Evolutionary conservation across 53 echinoderm and acorn worm species (phyloP), one percentile per base, ranked within the genome.

Genomic region (Crossaster papposus): DNA sequence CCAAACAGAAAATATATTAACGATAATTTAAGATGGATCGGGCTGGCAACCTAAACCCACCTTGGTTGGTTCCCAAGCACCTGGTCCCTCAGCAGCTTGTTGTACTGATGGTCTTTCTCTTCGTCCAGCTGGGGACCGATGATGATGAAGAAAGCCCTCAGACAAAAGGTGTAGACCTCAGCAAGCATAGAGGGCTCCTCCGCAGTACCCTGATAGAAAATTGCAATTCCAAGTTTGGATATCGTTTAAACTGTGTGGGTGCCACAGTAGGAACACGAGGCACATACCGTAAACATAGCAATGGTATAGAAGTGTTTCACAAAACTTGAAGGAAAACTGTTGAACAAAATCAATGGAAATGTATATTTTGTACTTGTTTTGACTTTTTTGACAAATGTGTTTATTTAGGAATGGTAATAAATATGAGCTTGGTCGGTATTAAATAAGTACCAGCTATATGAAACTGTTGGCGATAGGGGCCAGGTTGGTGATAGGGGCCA

Each of bases 11-110:
- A 58, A 58, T 18, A 58, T 58, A 58, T 58, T 58, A 58, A 18
- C 58, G 17, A 4, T 8, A 58, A 58, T 58, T 15, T 18, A 14
- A 20, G 58, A 58, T 17, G 58, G 58, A 0, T 20, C 15, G 22
- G 58, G 12, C 2, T 20, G 1, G 30, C 28, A 10, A 9, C 68
- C 68, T 68, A 1, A 68, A 74, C 87, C 35, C 62, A 87, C 87
- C 87, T 87, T n/a, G 87, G 87, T 38, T 87, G 75, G 77, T 75
- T 31, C 36, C 87, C 87, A 10, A 87, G 77, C 76, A 87, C 87
- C 77, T 75, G 87, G 26, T 87, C 87, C 28, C 77, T 87, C n/a
- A 87, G 77, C 36, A 62, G 62, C 17, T 32, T 36, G 29, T 64
- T 58, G 36, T 87, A 87, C 75, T 55, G 32, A 58, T 87, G 35